Evolutionary conservation across 2,888 invertebrate genomes (phyloP).

Genomic region (Rhodophaea formosa): DNA sequence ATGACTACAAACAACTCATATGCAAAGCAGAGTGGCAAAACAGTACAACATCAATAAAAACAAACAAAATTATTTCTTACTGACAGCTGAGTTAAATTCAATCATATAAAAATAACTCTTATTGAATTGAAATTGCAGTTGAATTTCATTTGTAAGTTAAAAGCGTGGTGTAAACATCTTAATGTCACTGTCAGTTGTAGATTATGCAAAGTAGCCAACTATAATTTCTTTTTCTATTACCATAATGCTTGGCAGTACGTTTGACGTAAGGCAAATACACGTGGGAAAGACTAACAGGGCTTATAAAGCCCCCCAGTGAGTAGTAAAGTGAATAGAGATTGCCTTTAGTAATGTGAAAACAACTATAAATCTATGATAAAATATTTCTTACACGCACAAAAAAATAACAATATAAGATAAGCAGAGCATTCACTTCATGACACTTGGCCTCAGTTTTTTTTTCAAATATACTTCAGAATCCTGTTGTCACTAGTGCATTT

Average conservation of each 20-base stretch:
- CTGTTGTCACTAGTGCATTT: no score
- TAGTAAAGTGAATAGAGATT: background rate
- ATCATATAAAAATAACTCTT: conserved; percentile 24
- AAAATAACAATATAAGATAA: no score
- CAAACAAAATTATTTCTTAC: conserved; percentile 9
- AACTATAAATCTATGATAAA: no score
- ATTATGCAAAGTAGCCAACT: conserved; percentile 71
- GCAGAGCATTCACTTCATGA: no score
- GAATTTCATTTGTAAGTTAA: conserved; percentile 19
- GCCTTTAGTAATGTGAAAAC: background rate
- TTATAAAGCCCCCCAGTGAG: background rate
- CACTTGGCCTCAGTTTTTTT: no score
- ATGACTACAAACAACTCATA: background rate
- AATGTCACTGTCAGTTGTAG: conserved; percentile 64
- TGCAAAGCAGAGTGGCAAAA: conserved; percentile 9
- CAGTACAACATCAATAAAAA: conserved; percentile 14
- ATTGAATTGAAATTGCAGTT: conserved; percentile 22
- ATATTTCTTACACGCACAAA: no score
- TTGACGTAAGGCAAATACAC: conserved; percentile 58
- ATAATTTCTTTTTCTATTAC: conserved; percentile 67
- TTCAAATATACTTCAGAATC: no score
- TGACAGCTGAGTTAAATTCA: background rate
- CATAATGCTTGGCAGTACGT: conserved; percentile 63
- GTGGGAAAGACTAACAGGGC: conserved; percentile 16
- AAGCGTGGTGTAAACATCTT: conserved; percentile 50